phyloP scores from a whole-genome alignment of 2,797 vertebrate genomes.

The Sebastolobus alascanus region DNA sequence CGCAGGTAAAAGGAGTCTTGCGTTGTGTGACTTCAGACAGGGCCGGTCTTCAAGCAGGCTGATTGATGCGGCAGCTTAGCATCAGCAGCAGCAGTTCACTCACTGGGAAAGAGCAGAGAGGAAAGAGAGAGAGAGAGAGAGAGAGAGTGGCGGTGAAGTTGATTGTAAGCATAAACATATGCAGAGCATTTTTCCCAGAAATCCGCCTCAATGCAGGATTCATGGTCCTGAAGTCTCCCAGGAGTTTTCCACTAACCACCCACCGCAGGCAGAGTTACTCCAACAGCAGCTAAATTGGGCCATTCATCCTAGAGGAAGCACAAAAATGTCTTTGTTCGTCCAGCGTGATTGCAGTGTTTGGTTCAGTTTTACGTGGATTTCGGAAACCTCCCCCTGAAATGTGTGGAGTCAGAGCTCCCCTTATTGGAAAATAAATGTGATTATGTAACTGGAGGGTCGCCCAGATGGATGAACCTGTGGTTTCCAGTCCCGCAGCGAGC shows the following conservation, averaged over 20 bases:
- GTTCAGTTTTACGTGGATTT: slow-evolving; percentile 54
- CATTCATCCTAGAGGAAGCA: slow-evolving; percentile 83
- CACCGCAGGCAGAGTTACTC: slow-evolving; percentile 70
- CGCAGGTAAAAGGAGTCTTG: slow-evolving; percentile 38
- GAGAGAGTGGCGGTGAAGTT: slow-evolving; percentile 45
- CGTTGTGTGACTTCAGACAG: slow-evolving; percentile 18
- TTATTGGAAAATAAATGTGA: slow-evolving; percentile 59
- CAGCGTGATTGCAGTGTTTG: slow-evolving; percentile 64
- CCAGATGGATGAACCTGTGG: slow-evolving; percentile 65
- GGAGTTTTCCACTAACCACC: slow-evolving; percentile 81
- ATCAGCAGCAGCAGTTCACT: slow-evolving; percentile 18
- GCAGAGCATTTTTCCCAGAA: slow-evolving; percentile 71
- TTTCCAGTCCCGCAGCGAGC: slow-evolving; percentile 54
- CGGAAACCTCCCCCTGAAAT: slow-evolving; percentile 48
- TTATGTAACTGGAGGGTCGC: slow-evolving; percentile 71
- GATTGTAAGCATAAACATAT: slow-evolving; percentile 80
- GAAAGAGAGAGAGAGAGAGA: slow-evolving; percentile 5
- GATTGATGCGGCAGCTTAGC: slow-evolving; percentile 23
- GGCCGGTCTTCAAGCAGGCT: slow-evolving; percentile 26
- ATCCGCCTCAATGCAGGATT: slow-evolving; percentile 82
- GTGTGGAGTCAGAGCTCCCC: slow-evolving; percentile 53
- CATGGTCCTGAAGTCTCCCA: slow-evolving; percentile 74
- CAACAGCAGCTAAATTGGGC: slow-evolving; percentile 76
- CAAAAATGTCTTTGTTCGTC: slow-evolving; percentile 81
- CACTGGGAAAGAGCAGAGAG: slow-evolving; percentile 1